Evolutionary conservation across 2,113 vertebrate genomes (phyloP), one percentile per base, ranked within the genome.

Genomic region (Malurus elegans): DNA sequence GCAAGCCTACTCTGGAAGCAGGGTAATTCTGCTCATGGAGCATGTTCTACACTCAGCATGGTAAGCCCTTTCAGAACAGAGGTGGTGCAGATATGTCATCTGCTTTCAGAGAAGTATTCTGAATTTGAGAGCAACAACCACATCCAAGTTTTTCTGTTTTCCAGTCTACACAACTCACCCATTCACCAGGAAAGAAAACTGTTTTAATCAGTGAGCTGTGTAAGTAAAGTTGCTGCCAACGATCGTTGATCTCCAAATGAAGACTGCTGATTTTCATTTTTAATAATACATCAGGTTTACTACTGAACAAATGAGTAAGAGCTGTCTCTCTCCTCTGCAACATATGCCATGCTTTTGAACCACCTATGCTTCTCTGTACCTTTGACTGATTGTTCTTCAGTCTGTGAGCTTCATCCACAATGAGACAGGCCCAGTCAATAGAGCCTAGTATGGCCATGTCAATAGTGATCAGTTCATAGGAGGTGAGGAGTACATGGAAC

Each of bases 331-430:
- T 70, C 53, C 47, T 23, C 47, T 13, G 18, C 57, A 79, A 72
- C 14, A 34, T 16, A 67, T 18, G n/a, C 18, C 17, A 60, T 6
- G 20, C 23, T 54, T 48, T 26, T 18, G 45, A 64, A 58, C 29
- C 26, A 76, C 14, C 10, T 51, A 6, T 65, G 40, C 15, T 54
- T 54, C 69, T 66, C 34, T 80, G 90, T 96, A 99, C 99, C 98
- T 99, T 99, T 58, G 99, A 99, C 92, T 99, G 99, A 93, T 99
- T 99, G 97, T 99, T 99, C 97, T 99, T 99, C 70, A 99, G 98
- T 34, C 99, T 98, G 96, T 99, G 99, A 47, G 99, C 99, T 97
- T 99, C 99, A 71, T 99, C 99, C 85, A 99, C 99, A 28, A 99
- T 98, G 79, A 99, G 98, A 93, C 99, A 99, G 86, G 99, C 99